These are phyloP conservation scores for Brachionus koreanus DNA, from an alignment of 1,140 invertebrate genomes.

Conservation along the genomic window DNA sequence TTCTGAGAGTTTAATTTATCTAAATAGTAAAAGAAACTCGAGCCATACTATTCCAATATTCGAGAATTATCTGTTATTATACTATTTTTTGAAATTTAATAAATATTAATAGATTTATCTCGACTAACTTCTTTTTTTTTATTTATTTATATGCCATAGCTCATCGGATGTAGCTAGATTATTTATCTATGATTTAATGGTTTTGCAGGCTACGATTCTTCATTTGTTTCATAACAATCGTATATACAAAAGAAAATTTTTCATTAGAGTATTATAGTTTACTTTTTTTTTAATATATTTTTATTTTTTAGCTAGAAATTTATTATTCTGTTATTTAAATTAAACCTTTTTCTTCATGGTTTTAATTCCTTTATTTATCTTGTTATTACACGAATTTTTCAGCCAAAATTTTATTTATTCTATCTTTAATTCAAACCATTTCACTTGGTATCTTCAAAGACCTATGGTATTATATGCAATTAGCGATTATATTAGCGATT, in stretches of 20 bases:
- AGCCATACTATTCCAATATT: not conserved
- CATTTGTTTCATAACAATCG: not conserved
- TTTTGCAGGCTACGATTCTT: conserved; percentile 14
- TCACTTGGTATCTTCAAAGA: not conserved
- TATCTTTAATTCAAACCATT: conserved; percentile 30
- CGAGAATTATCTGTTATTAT: conserved; percentile 41
- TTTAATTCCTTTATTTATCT: conserved; percentile 13
- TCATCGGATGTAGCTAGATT: conserved; percentile 38
- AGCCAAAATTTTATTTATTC: not conserved
- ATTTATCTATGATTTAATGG: not conserved
- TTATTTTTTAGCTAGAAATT: conserved; percentile 1
- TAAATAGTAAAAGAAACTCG: not conserved
- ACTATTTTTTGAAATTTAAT: conserved; percentile 43
- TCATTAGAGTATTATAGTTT: not conserved
- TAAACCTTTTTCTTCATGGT: conserved; percentile 7
- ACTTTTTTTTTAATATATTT: not conserved
- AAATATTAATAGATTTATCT: conserved; percentile 42
- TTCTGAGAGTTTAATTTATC: conserved; percentile 41
- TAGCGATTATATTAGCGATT: not conserved
- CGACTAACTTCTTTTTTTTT: conserved; percentile 6
- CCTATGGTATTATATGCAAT: conserved; percentile 24
- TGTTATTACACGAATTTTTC: not conserved
- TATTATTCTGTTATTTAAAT: conserved; percentile 6
- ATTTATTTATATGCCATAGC: conserved; percentile 9
- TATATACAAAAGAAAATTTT: not conserved